Conservation (phyloP, 2,888 invertebrate species). For the Agrochola circellaris region DNA sequence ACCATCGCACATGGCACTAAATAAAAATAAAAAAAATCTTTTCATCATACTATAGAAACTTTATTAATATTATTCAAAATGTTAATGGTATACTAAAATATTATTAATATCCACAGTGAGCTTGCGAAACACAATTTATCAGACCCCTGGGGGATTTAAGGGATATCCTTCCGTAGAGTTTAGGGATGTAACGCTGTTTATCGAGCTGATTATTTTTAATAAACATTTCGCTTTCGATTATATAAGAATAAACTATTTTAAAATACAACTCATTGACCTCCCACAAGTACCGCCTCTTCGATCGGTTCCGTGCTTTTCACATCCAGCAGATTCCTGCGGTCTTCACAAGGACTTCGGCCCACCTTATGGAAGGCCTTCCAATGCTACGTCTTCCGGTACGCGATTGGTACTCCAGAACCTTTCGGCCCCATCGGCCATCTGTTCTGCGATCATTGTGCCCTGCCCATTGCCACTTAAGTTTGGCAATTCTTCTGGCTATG, state of each 20-base stretch:
- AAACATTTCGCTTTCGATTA: not conserved
- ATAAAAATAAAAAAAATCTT: constrained; percentile 20
- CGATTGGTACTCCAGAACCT: too few species aligned
- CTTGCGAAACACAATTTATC: constrained; percentile 65
- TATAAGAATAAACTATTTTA: not conserved
- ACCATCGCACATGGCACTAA: not conserved
- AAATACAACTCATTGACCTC: too few species aligned
- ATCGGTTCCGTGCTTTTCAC: too few species aligned
- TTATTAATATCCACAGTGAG: constrained; percentile 59
- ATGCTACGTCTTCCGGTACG: too few species aligned
- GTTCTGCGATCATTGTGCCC: too few species aligned
- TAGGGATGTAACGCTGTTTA: constrained; percentile 45
- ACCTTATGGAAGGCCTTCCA: too few species aligned
- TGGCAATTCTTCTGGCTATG: too few species aligned
- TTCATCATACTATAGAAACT: constrained; percentile 34
- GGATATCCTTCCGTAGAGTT: constrained; percentile 58
- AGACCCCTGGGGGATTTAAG: constrained; percentile 63
- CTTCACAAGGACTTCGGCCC: too few species aligned
- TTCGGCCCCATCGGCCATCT: too few species aligned
- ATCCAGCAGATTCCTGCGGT: too few species aligned
- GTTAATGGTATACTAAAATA: constrained; percentile 62
- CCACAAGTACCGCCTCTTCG: too few species aligned
- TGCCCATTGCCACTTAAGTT: too few species aligned
- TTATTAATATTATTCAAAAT: constrained; percentile 55
- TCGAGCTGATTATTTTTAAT: constrained; percentile 15